A percentile compares a stretch with the other conserved stretches of the same genome.
These are phyloP conservation scores for Caenorhabditis sp. DNA, from an alignment of 2,888 invertebrate species.

Conservation along the genomic window DNA sequence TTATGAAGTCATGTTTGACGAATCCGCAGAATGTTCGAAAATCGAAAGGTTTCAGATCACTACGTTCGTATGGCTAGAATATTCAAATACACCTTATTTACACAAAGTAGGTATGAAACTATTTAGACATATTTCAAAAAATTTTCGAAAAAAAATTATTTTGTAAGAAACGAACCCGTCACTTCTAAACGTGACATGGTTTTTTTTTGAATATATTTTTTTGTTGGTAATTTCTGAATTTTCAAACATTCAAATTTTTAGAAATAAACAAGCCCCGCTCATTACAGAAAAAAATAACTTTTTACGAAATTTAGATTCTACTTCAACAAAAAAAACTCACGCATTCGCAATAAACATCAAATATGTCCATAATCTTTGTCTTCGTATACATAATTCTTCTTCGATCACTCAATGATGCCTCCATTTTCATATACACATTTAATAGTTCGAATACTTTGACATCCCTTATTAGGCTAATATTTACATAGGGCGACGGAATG, in stretches of 20 bases:
- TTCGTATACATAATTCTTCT: slow-evolving; percentile 54
- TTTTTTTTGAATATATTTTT: neutral
- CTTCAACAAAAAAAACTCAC: slow-evolving; percentile 29
- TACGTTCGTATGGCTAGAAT: slow-evolving; percentile 44
- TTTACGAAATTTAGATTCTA: neutral
- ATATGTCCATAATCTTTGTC: slow-evolving; percentile 44
- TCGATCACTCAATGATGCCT: slow-evolving; percentile 49
- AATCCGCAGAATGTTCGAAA: slow-evolving; percentile 47
- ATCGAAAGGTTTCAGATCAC: slow-evolving; percentile 45
- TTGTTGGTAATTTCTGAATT: neutral
- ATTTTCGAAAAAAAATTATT: no score
- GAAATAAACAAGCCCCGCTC: no score
- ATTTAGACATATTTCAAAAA: no score
- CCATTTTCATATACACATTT: slow-evolving; percentile 40
- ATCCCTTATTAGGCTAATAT: slow-evolving; percentile 3
- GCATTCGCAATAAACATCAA: slow-evolving; percentile 48
- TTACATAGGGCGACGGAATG: neutral
- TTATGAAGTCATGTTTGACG: slow-evolving; percentile 49
- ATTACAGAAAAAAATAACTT: neutral
- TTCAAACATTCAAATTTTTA: no score
- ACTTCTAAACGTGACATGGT: no score
- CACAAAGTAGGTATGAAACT: neutral
- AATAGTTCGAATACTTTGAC: slow-evolving; percentile 25
- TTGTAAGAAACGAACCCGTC: no score
- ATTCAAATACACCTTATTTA: neutral